Evolutionary conservation across 2,113 vertebrate genomes (phyloP), one percentile per base, ranked within the genome.

Genomic region (Ictidomys tridecemlineatus): DNA sequence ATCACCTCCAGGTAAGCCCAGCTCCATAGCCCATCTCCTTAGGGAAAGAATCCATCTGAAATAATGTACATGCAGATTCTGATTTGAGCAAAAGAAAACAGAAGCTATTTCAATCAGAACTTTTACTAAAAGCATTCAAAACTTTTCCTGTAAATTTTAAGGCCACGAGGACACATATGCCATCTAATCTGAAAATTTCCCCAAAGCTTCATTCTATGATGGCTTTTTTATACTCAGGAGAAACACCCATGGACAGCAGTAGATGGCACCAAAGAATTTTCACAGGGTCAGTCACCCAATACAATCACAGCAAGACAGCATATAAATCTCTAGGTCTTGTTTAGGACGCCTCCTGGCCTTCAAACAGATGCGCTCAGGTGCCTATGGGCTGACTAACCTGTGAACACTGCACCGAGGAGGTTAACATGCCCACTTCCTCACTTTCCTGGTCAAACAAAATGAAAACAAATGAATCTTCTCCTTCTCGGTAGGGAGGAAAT

Each of bases 71-170:
- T 2, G 53, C 5, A 79, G 84, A 77, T 39, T 85, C 37, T 92
- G 34, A 76, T 18, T n/a, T 30, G 37, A 93, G 65, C 12, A 90
- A 77, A 92, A 77, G 9, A 79, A 93, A 92, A 89, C 3, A 56
- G 34, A 80, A 82, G 53, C 26, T 13, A 78, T 83, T 92, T 89
- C 87, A 76, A 87, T 56, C 12, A 90, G 14, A 89, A 61, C 30
- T 92, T 96, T 92, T 80, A 74, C 63, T 69, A 67, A 69, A 94
- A 69, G 45, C 61, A 92, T 74, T 84, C 30, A 92, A 93, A 78
- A 85, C 14, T 39, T 58, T 85, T 42, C 51, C 51, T 56, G 18
- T 42, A 78, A 82, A 73, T 1, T 8, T 2, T 63, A 89, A 77
- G 32, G 42, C 5, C 22, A 12, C 70, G 70, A 84, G 9, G 58